Conservation (phyloP, 92 coral and sea anemone species). For the Actinostola sp. region DNA sequence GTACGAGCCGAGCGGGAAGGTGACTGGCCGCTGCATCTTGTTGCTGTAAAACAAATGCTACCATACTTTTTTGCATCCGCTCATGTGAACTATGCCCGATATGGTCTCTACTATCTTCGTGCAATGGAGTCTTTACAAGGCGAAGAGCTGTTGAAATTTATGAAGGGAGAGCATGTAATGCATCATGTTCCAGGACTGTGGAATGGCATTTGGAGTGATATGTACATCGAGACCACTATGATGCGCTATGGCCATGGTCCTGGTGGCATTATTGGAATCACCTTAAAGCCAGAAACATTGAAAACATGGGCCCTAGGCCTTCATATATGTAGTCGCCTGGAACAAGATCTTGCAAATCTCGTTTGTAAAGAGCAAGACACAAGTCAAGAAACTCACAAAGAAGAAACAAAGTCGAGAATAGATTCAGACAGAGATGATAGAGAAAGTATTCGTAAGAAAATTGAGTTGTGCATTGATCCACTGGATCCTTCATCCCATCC, state of each 20-base stretch:
- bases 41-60: slow-evolving; percentile 54
- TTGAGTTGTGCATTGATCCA: slow-evolving; percentile 58
- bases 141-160: slow-evolving; percentile 43
- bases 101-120: slow-evolving; percentile 58
- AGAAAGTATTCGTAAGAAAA: background rate
- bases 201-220: slow-evolving; percentile 69
- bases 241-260: slow-evolving; percentile 68
- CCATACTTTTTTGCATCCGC: slow-evolving; percentile 63
- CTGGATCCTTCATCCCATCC: slow-evolving; percentile 59
- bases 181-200: slow-evolving; percentile 65
- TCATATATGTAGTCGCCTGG: slow-evolving; percentile 59
- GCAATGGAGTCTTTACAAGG: slow-evolving; percentile 48
- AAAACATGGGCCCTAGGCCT: slow-evolving; percentile 73
- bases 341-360: slow-evolving; percentile 35
- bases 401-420: slow-evolving; percentile 48
- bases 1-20: slow-evolving; percentile 61
- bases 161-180: slow-evolving; percentile 63
- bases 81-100: slow-evolving; percentile 67
- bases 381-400: slow-evolving; percentile 55
- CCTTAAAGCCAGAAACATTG: slow-evolving; percentile 64
- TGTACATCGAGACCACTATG: slow-evolving; percentile 59
- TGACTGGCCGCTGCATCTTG: slow-evolving; percentile 76
- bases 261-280: slow-evolving; percentile 60
- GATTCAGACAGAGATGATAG: slow-evolving; percentile 17
- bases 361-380: slow-evolving; percentile 18